Percentiles rank a stretch among this genome's conserved stretches.
These are phyloP conservation scores for Dipodomys stephensi DNA, from an alignment of 2,113 vertebrate species.

Conservation along the genomic window DNA sequence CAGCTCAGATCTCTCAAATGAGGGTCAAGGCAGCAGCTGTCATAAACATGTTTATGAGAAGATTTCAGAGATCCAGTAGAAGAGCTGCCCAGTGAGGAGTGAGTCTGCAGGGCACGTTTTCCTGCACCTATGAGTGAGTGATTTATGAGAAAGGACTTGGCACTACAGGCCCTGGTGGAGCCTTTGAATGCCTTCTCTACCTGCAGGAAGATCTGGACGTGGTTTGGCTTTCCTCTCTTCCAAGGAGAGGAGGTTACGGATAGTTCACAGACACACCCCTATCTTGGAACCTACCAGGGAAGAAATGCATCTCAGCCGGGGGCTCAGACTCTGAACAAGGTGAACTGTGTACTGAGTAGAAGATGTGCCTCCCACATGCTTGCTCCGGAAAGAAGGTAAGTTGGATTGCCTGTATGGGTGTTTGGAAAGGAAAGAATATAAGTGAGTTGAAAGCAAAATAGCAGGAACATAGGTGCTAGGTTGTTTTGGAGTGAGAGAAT, in stretches of 20 bases:
- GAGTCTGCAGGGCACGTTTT: not conserved
- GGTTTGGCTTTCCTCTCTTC: not conserved
- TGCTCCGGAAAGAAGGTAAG: not conserved
- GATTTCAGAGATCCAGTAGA: not conserved
- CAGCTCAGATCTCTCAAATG: not conserved
- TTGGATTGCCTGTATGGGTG: not conserved
- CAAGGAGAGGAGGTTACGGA: not conserved
- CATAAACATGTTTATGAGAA: not conserved
- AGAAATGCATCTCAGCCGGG: not conserved
- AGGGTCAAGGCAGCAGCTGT: not conserved
- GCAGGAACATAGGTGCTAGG: not conserved
- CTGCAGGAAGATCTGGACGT: not conserved
- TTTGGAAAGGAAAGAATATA: not conserved
- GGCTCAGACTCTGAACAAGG: not conserved
- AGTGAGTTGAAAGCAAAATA: not conserved
- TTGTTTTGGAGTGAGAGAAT: not conserved
- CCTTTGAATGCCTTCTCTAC: not conserved
- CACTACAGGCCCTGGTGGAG: not conserved
- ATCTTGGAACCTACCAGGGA: not conserved
- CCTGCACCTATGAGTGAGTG: too few relatives aligned
- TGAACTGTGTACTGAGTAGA: not conserved
- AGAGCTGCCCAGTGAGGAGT: not conserved
- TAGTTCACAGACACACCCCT: not conserved
- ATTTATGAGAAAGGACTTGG: too few relatives aligned
- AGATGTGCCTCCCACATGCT: not conserved